These are phyloP conservation scores for Neomorphus geoffroyi DNA, from an alignment of 2,797 vertebrate genomes.

Conservation along the genomic window DNA sequence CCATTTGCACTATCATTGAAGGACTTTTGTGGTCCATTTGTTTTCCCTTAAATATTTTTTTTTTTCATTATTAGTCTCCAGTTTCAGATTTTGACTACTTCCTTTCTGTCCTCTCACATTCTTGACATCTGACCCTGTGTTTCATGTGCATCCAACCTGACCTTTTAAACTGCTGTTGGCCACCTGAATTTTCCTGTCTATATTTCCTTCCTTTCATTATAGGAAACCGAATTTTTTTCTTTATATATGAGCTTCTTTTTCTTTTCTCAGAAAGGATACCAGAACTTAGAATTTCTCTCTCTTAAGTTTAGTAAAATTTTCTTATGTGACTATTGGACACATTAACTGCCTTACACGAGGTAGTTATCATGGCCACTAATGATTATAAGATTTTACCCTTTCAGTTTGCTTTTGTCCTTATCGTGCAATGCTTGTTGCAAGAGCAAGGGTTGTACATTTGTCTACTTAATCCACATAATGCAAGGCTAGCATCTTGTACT, in stretches of 20 bases:
- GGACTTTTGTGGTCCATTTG: not conserved
- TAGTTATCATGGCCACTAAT: not conserved
- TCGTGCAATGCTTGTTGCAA: not conserved
- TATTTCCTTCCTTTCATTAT: not conserved
- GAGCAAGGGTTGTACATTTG: not conserved
- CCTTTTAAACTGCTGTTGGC: not conserved
- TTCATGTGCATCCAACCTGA: not conserved
- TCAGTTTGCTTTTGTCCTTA: not conserved
- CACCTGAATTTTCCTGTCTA: not conserved
- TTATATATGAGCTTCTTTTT: not conserved
- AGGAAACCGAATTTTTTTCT: not conserved
- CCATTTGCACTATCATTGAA: not conserved
- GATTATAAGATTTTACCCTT: not conserved
- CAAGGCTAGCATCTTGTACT: not conserved
- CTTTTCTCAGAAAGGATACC: not conserved
- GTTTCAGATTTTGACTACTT: constrained; percentile 32
- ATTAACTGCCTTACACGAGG: not conserved
- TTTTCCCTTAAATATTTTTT: not conserved
- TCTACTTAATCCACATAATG: not conserved
- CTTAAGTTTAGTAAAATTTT: not conserved
- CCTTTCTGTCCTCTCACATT: constrained; percentile 10
- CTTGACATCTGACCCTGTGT: not conserved
- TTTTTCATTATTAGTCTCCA: not conserved
- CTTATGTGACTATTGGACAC: not conserved
- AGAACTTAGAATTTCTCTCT: not conserved